phyloP scores from a whole-genome alignment of 2,113 vertebrate genomes.

The Psephotus haematonotus region DNA sequence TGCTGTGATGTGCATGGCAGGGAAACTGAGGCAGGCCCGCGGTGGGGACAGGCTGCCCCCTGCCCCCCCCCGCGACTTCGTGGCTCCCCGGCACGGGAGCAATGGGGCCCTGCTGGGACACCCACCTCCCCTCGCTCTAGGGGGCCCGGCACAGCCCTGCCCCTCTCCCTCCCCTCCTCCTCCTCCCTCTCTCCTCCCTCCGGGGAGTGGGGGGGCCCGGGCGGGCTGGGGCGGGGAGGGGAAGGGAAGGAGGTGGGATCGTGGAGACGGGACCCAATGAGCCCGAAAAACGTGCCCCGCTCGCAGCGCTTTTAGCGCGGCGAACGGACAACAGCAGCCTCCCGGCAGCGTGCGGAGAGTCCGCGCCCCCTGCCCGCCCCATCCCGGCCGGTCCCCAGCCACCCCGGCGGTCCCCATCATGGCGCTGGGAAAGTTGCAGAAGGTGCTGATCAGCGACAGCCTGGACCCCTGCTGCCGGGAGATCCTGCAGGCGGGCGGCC shows the following conservation, averaged over 20 bases:
- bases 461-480: slow-evolving; percentile 88
- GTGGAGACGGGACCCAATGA: slow-evolving; percentile 65
- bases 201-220: not conserved
- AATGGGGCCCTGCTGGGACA: not conserved
- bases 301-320: slow-evolving; percentile 3
- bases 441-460: slow-evolving; percentile 90
- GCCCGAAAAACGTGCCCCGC: not conserved
- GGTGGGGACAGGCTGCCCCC: not conserved
- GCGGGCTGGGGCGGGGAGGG: not conserved
- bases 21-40: not conserved
- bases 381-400: not conserved
- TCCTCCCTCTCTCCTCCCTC: not conserved
- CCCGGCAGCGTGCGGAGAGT: not conserved
- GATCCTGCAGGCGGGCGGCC: slow-evolving; percentile 87
- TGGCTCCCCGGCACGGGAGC: not conserved
- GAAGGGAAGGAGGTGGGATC: slow-evolving; percentile 48
- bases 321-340: not conserved
- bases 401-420: slow-evolving; percentile 49
- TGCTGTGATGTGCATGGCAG: not conserved
- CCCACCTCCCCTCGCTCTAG: not conserved
- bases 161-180: not conserved
- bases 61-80: not conserved
- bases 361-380: not conserved
- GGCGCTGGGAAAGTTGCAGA: slow-evolving; percentile 81
- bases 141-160: not conserved